Evolutionary conservation across 2,888 invertebrate species (phyloP).

Genomic region (Pristionchus japonicus): DNA sequence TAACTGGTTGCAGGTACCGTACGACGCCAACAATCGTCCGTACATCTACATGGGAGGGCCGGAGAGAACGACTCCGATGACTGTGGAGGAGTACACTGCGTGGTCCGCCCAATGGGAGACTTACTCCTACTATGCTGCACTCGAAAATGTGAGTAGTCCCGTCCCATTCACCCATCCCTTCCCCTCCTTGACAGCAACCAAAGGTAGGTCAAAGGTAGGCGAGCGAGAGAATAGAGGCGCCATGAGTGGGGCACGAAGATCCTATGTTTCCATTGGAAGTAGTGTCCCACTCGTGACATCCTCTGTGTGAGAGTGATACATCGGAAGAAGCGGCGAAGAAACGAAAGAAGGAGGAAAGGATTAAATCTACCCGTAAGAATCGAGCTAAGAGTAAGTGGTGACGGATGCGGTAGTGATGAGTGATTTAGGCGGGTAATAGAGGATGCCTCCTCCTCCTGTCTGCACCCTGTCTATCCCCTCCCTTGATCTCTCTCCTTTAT

Average conservation of each 20-base stretch:
- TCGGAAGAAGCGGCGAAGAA: not conserved
- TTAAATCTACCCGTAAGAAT: not conserved
- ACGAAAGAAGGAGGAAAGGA: not conserved
- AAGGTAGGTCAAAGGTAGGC: conserved; percentile 45
- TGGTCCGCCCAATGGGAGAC: conserved; percentile 35
- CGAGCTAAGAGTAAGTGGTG: conserved; percentile 18
- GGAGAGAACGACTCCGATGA: conserved; percentile 47
- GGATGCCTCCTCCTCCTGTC: not conserved
- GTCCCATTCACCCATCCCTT: not conserved
- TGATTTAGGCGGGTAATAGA: conserved; percentile 37
- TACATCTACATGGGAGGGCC: conserved; percentile 49
- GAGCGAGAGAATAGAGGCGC: not conserved
- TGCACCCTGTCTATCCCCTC: conserved; percentile 17
- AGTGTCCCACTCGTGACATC: not conserved
- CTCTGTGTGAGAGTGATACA: not conserved
- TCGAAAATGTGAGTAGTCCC: conserved; percentile 39
- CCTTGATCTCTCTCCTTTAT: conserved; percentile 7
- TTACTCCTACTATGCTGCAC: conserved; percentile 46
- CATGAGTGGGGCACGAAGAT: not conserved
- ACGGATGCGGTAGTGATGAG: conserved; percentile 38
- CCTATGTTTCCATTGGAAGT: not conserved
- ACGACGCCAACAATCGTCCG: conserved; percentile 46
- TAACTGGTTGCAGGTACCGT: conserved; percentile 39
- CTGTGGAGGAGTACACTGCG: conserved; percentile 46
- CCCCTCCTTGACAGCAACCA: not conserved